phyloP scores from a whole-genome alignment of 2,797 vertebrate genomes.

The Hemitrygon akajei region DNA sequence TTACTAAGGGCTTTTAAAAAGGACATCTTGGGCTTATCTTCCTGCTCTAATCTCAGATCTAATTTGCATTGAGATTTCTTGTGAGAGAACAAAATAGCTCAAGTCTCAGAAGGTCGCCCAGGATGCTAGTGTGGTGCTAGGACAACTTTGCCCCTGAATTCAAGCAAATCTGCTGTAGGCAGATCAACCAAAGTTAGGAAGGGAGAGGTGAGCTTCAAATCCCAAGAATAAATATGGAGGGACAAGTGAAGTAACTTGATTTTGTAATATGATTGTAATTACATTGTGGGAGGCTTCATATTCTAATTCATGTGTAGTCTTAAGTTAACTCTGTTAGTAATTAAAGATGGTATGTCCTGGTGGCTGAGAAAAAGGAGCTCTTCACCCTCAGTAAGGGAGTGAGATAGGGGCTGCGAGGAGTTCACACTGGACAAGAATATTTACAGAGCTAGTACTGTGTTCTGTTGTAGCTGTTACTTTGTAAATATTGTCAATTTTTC shows the following conservation, averaged over 20 bases:
- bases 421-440: too few species aligned
- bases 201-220: neutral
- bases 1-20: neutral
- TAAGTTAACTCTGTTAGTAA: too few species aligned
- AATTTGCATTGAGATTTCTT: neutral
- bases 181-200: neutral
- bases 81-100: neutral
- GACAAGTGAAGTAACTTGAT: neutral
- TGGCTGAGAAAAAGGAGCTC: too few species aligned
- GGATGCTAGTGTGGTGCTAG: neutral
- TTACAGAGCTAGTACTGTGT: too few species aligned
- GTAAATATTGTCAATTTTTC: too few species aligned
- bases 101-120: neutral
- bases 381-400: too few species aligned
- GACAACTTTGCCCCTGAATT: neutral
- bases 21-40: neutral
- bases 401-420: too few species aligned
- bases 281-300: too few species aligned
- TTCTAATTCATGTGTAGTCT: too few species aligned
- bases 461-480: too few species aligned
- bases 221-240: neutral
- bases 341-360: too few species aligned
- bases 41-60: neutral
- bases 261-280: too few species aligned
- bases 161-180: neutral